These are phyloP conservation scores for Xestia c-nigrum DNA, from an alignment of 2,888 invertebrate species.

Conservation along the genomic window DNA sequence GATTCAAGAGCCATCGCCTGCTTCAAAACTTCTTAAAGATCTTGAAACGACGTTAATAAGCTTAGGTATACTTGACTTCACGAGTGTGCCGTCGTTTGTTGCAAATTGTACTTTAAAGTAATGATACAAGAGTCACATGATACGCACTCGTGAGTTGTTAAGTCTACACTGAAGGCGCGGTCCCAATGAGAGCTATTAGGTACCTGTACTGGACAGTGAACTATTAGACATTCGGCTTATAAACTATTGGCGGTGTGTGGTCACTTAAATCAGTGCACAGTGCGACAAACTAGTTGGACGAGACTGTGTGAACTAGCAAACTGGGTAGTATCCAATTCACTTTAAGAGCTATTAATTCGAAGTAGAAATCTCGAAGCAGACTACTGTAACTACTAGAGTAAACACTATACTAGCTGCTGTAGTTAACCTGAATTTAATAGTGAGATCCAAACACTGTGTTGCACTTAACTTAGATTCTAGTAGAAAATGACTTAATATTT, in stretches of 20 bases:
- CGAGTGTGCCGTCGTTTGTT: background rate
- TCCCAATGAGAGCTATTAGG: background rate
- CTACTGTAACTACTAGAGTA: background rate
- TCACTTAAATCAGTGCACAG: background rate
- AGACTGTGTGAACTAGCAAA: background rate
- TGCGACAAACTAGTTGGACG: background rate
- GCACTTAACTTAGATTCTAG: too few species aligned
- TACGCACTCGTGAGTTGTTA: background rate
- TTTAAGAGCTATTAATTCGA: background rate
- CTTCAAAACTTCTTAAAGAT: slow-evolving; percentile 8
- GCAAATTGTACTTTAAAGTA: slow-evolving; percentile 1
- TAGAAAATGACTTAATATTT: too few species aligned
- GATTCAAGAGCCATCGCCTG: background rate
- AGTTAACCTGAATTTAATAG: background rate
- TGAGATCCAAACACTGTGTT: background rate
- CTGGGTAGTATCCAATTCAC: background rate
- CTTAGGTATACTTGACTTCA: background rate
- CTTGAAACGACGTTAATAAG: slow-evolving; percentile 26
- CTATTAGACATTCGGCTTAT: background rate
- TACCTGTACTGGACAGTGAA: background rate
- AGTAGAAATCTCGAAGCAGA: background rate
- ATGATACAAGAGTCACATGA: background rate
- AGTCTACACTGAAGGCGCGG: background rate
- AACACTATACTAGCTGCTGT: background rate
- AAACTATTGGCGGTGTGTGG: background rate